Evolutionary conservation across 2,888 invertebrate species (phyloP), one percentile per base, ranked within the genome.

Genomic region (Harpalus rubripes): DNA sequence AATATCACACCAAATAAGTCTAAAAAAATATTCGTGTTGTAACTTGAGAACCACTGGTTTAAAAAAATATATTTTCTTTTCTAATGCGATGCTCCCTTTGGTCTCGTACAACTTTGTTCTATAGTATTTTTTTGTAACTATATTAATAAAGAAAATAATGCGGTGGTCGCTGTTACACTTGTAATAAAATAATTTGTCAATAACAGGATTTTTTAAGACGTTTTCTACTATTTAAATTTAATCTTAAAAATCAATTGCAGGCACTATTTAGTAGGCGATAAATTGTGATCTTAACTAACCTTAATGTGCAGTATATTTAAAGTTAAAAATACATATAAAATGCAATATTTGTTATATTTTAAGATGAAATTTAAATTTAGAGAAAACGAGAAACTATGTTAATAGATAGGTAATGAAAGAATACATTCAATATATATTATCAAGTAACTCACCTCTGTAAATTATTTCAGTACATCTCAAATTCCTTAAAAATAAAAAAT

Each of bases 381-480:
- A 68, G 68, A 68, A 68, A 68, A 61, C 22, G 61, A 18, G 22
- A 32, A 65, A 39, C 32, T 68, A 32, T 12, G 22, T 63, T 61
- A 18, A 68, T 39, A 63, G 26, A 10, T 26, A 12, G 8, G 26
- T 18, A 26, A 39, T 39, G 68, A 12, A 52, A 12, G 44, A 52
- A 52, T 12, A 32, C 16, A 63, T 12, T 26, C 22, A 63, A 63
- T 22, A 18, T 63, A 32, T 68, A 68, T 15, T 10, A 7, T 68
- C 68, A 68, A 68, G 68, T 68, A 68, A 68, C 68, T 68, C 68
- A 68, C 39, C 68, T 39, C 39, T 68, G 68, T 68, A 68, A 79
- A 61, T 15, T 16, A 58, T 79, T 56, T 61, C 41, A 32, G 59
- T 59, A 59, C 26, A 22, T 78, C 18, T 59, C 32, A 79, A 59